phyloP scores from a whole-genome alignment of 2,797 vertebrate species.

The Parauchenoglanis ngamensis region DNA sequence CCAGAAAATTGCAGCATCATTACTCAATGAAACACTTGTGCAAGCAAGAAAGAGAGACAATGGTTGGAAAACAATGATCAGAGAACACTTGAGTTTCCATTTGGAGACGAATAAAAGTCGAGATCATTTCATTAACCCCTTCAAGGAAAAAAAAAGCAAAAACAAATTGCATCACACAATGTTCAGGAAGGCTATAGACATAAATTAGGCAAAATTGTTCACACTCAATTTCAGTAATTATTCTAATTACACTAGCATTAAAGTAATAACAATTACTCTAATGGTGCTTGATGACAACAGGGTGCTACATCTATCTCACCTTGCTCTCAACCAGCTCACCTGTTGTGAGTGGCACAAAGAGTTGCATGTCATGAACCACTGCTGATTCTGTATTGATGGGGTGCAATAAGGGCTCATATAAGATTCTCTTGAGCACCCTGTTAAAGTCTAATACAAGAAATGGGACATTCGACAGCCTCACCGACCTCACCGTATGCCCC shows the following conservation, averaged over 20 bases:
- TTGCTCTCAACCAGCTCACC: background rate
- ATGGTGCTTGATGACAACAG: background rate
- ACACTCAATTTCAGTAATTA: background rate
- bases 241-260: background rate
- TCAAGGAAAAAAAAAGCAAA: background rate
- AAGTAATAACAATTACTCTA: constrained; percentile 7
- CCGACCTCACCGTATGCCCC: background rate
- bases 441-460: background rate
- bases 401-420: background rate
- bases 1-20: background rate
- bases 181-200: background rate
- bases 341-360: background rate
- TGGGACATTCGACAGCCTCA: background rate
- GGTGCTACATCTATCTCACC: background rate
- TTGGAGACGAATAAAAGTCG: background rate
- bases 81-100: background rate
- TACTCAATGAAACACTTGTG: background rate
- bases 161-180: background rate
- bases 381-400: background rate
- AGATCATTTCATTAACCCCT: background rate
- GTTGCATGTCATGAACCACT: background rate
- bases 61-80: background rate
- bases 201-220: background rate
- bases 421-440: background rate
- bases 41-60: background rate